Percentiles rank a stretch among this genome's conserved stretches.
Conservation (phyloP, 2,797 vertebrate species). For the Rhadinocentrus ornatus region DNA sequence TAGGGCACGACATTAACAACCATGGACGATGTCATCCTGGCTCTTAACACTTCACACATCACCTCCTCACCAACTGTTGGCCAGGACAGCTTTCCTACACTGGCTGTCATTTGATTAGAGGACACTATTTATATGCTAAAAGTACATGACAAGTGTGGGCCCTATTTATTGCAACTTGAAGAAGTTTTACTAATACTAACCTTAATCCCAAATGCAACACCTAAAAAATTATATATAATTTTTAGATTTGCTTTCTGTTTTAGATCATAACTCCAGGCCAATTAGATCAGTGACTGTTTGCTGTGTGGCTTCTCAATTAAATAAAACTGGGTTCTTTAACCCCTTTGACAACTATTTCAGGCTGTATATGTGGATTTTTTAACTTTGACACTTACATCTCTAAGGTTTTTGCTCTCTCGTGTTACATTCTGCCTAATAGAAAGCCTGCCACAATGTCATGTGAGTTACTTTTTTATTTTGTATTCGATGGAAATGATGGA, state of each 20-base stretch:
- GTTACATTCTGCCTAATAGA: not conserved
- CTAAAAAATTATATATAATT: not conserved
- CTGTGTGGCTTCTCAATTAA: not conserved
- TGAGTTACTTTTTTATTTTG: not conserved
- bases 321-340: not conserved
- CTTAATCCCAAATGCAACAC: not conserved
- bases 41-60: conserved; percentile 56
- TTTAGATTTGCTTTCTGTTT: not conserved
- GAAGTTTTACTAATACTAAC: not conserved
- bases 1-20: conserved; percentile 65
- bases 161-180: not conserved
- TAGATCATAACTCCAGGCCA: not conserved
- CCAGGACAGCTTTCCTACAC: conserved; percentile 42
- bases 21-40: conserved; percentile 70
- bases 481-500: no score
- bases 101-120: conserved; percentile 54
- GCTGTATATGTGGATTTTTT: not conserved
- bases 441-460: not conserved
- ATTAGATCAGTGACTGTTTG: not conserved
- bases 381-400: not conserved
- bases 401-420: not conserved
- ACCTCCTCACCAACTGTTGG: conserved; percentile 69
- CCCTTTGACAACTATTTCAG: not conserved
- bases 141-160: not conserved
- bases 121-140: conserved; percentile 37